These are phyloP conservation scores for Gallinago undulata DNA, from an alignment of 2,113 vertebrate species.

Conservation along the genomic window DNA sequence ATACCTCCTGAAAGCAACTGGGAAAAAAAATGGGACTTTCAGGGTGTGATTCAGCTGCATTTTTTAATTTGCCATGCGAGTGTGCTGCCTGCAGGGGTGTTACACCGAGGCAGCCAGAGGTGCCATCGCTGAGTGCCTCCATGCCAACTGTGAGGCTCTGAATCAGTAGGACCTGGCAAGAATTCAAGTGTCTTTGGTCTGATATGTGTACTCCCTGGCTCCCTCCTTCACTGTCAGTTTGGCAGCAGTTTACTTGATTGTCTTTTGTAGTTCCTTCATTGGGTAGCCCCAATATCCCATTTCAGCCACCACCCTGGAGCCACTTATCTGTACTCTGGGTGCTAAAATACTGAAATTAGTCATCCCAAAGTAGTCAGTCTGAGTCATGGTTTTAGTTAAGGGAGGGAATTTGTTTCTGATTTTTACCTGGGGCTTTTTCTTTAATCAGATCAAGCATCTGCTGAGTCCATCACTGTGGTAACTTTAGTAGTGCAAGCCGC, in stretches of 20 bases:
- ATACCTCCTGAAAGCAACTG: neutral
- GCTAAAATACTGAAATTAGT: neutral
- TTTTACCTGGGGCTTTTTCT: neutral
- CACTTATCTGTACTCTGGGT: neutral
- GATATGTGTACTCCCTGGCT: neutral
- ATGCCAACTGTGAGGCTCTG: fast-evolving
- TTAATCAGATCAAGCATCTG: neutral
- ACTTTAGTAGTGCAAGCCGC: neutral
- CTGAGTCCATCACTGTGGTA: neutral
- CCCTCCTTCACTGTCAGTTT: neutral
- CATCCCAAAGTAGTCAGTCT: neutral
- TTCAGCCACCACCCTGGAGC: neutral
- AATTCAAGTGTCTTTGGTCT: fast-evolving
- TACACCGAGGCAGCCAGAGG: neutral
- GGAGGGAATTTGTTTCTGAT: neutral
- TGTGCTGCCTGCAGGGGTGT: neutral
- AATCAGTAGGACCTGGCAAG: neutral
- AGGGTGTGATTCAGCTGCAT: neutral
- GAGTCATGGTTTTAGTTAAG: neutral
- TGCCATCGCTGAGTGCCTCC: neutral
- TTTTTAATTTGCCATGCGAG: neutral
- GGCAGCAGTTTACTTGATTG: neutral
- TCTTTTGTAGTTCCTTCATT: neutral
- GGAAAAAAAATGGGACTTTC: neutral
- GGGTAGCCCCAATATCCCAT: fast-evolving